Evolutionary conservation across 2,888 invertebrate species (phyloP).

Genomic region (Cantharis rufa): DNA sequence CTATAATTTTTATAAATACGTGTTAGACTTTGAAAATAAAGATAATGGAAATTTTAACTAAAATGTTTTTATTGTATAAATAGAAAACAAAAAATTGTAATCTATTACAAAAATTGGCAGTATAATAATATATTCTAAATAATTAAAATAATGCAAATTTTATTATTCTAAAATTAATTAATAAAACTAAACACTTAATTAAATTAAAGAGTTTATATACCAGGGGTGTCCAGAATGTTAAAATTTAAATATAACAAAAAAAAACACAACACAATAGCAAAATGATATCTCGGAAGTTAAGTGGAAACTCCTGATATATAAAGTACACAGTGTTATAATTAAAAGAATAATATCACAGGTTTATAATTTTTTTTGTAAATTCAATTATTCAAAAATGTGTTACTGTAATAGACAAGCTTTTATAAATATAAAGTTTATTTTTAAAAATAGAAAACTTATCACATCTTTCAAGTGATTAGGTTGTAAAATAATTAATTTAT

Average conservation of each 20-base stretch:
- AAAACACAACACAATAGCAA: neutral
- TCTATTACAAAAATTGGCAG: neutral
- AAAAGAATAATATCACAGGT: conserved; percentile 29
- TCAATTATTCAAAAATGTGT: neutral
- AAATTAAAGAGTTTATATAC: neutral
- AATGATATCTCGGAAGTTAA: neutral
- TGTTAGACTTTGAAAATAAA: neutral
- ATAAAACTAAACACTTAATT: neutral
- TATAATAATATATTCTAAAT: neutral
- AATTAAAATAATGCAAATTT: neutral
- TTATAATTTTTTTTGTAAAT: conserved; percentile 7
- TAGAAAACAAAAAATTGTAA: neutral
- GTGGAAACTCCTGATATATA: neutral
- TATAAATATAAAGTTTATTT: conserved; percentile 13
- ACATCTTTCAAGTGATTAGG: conserved; percentile 10
- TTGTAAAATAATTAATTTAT: neutral
- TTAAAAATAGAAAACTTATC: conserved; percentile 16
- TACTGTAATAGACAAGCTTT: neutral
- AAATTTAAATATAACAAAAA: neutral
- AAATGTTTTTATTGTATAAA: neutral
- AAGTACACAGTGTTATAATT: conserved; percentile 13
- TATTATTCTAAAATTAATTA: neutral
- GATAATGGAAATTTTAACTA: neutral
- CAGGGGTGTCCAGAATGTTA: neutral
- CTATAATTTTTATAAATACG: neutral